Evolutionary conservation across 2,113 vertebrate species (phyloP), one percentile per base, ranked within the genome.

Genomic region (Xiphophorus hellerii): DNA sequence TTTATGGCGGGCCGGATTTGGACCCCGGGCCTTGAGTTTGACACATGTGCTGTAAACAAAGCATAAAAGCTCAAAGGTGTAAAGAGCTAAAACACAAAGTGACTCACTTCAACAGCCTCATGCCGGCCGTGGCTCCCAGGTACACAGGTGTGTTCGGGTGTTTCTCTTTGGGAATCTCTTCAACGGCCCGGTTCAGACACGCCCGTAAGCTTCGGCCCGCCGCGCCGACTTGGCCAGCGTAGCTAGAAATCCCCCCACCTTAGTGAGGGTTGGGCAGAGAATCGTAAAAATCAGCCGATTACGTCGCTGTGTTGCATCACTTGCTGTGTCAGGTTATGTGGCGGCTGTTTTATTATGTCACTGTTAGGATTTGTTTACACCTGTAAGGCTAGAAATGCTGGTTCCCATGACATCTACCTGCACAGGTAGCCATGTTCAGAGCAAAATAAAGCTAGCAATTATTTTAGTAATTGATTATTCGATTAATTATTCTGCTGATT

Each of bases 41-140:
- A 37, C 35, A 37, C 10, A 11, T 37, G 35, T 11, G 35, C 35
- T 12, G 35, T 54, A 54, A 54, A 54, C 22, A 25, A 54, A 54
- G 1, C 20, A 8, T 54, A 54, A 54, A 15, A 54, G 22, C 51
- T 54, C 7, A 25, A 54, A 20, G 51, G 20, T 8, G 7, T 25
- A 54, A 7, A 9, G 22, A 54, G 5, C 51, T 22, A 9, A 54
- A 25, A n/a, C 51, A 78, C 65, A 22, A 4, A 48, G 28, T 13
- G 37, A 77, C 93, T 93, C 93, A 97, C 96, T 93, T 87, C 80
- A 97, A 91, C 0, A 97, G 94, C 84, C 96, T 95, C 96, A 97
- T 97, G 80, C 96, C 96, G 3, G 96, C 96, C 0, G 96, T 97
- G 25, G 96, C 96, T 70, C 96, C 96, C 0, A 97, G 93, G 69